Conservation (phyloP, 2,113 vertebrate species). For the Aptenodytes patagonicus region DNA sequence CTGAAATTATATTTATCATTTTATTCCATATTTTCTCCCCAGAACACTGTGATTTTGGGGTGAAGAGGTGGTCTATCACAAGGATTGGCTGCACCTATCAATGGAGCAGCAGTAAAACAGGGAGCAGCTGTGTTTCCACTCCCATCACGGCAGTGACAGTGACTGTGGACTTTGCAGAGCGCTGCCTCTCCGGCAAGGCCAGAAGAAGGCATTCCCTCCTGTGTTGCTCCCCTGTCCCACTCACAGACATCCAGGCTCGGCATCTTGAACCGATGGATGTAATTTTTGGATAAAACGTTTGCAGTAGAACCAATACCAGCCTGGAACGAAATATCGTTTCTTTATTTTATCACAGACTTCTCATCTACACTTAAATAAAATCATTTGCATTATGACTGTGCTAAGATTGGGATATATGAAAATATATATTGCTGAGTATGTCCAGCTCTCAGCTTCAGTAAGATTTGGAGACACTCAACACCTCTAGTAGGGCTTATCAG, state of each 20-base stretch:
- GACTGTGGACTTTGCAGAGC: neutral
- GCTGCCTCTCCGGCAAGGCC: neutral
- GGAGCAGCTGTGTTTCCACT: accelerated
- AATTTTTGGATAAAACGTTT: neutral
- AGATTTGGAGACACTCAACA: neutral
- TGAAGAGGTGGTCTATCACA: neutral
- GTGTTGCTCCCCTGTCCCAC: neutral
- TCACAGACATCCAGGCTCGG: neutral
- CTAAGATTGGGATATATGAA: neutral
- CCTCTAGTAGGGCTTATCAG: neutral
- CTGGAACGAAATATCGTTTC: neutral
- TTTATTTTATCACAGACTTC: neutral
- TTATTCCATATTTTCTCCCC: neutral
- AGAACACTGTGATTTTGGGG: neutral
- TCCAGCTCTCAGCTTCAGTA: neutral
- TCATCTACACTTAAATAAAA: neutral
- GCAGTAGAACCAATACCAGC: neutral
- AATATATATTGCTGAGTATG: neutral
- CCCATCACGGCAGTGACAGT: neutral
- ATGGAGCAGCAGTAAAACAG: neutral
- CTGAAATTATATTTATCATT: neutral
- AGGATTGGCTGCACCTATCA: neutral
- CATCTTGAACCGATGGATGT: neutral
- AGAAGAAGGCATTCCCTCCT: neutral
- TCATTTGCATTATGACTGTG: neutral